Base-by-base conservation (phyloP, 2,888 invertebrate genomes). In the Dasypolia templi region DNA sequence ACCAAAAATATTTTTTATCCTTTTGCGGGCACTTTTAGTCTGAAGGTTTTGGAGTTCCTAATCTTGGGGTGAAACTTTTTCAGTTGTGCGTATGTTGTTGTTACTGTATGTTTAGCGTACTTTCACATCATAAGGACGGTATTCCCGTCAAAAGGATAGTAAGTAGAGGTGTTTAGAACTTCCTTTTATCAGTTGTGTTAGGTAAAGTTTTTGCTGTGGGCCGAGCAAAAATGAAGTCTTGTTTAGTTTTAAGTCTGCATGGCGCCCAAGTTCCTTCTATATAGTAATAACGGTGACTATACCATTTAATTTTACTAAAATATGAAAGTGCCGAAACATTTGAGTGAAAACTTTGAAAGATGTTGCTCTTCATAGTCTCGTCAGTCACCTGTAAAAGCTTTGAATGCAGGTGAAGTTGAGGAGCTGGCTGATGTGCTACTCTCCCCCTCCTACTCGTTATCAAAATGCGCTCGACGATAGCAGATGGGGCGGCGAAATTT, bases 401-500 rank as follows among this genome's bases (percentile, higher is more conserved):
- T 77, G 59, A 82, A 81, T 68, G 69, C 82, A 82, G 77, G 64
- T 69, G 79, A 69, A 65, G 79, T 70, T 64, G 49, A 59, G 69
- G 69, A 64, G 42, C 69, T 75, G 22, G 44, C 44, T 69, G 42
- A 44, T 59, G 5, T 32, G 0, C 35, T 42, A 0, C 32, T 19
- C 26, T 19, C 19, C 35, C 3, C 1, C 14, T 0, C 22, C 14
- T 5, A 35, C 66, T 80, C 79, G 83, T 80, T 80, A 80, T 80
- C 79, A 80, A 78, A 79, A 80, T 72, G 66, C 26, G 53, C 79
- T 65, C 83, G 79, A 72, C 73, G 79, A 83, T 79, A 65, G 80
- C 83, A 83, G 80, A 83, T 79, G 83, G 79, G 79, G 67, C 59
- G 73, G 32, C 32, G 64, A 68, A 79, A 81, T 81, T 81, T 81